Base-by-base conservation (phyloP, 1,140 invertebrate genomes). In the Eciton burchellii region DNA sequence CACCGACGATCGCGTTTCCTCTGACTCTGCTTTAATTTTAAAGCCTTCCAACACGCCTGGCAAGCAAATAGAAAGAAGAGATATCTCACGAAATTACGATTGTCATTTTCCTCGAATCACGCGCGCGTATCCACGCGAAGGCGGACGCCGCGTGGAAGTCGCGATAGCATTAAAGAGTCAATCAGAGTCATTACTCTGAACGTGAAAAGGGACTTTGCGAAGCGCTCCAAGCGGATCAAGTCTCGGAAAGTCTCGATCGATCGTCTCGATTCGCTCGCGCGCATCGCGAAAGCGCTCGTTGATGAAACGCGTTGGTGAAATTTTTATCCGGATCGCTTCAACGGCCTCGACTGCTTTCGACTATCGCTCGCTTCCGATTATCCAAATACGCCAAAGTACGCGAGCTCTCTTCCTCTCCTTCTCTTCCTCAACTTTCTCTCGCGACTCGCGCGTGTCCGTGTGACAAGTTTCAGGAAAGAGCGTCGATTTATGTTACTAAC, bases 401-500 rank as follows among this genome's bases (percentile, higher is more conserved):
- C 6, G 35, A 35, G 6, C 35, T 35, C 35, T 35, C 35, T 35
- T 6, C 6, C 6, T 6, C 35, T 60, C 47, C n/a, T n/a, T n/a
- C n/a, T n/a, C n/a, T n/a, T n/a, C n/a, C n/a, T n/a, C n/a, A n/a
- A n/a, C n/a, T n/a, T n/a, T n/a, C n/a, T n/a, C n/a, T n/a, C n/a
- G n/a, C n/a, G n/a, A n/a, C n/a, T n/a, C n/a, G n/a, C n/a, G 14
- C 3, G 16, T 47, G 52, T 56, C 26, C 68, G 43, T 57, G 12
- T 26, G 47, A 66, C 54, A 57, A 77, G 68, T 35, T 74, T 56
- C n/a, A n/a, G n/a, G n/a, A n/a, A n/a, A 8, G 54, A 24, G 16
- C 82, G 84, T 88, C 66, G 59, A 88, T 87, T 88, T 84, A 83
- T 57, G 77, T 60, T 54, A 81, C 29, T 87, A 82, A 72, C 85